Conservation (phyloP, 2,888 invertebrate species). For the Asteroscopus sphinx region DNA sequence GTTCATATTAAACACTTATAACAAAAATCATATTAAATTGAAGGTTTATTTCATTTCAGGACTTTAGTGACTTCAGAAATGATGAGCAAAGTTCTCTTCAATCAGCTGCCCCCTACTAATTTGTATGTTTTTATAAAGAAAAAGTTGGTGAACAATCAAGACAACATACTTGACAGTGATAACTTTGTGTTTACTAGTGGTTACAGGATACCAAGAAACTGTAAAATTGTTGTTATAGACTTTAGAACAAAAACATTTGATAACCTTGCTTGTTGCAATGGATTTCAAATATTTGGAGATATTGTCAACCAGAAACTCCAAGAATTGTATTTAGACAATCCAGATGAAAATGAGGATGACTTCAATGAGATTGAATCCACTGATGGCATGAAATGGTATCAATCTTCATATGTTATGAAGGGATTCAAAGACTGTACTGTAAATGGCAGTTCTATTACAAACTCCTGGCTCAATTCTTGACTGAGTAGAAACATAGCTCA, state of each 20-base stretch:
- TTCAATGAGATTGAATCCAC: constrained; percentile 79
- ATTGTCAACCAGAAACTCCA: constrained; percentile 62
- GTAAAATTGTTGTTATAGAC: constrained; percentile 78
- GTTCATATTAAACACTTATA: neutral
- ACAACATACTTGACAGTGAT: constrained; percentile 69
- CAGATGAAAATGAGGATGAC: constrained; percentile 56
- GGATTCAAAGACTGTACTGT: constrained; percentile 90
- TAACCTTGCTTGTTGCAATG: constrained; percentile 78
- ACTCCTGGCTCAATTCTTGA: constrained; percentile 81
- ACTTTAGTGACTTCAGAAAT: constrained; percentile 83
- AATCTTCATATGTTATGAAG: constrained; percentile 88
- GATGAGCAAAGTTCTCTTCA: constrained; percentile 79
- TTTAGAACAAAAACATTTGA: constrained; percentile 69
- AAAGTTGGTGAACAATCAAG: constrained; percentile 62
- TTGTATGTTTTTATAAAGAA: constrained; percentile 87
- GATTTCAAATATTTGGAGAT: constrained; percentile 82
- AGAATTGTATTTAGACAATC: constrained; percentile 61
- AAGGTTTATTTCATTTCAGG: constrained; percentile 70
- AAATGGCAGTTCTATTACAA: constrained; percentile 88
- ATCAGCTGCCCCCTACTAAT: constrained; percentile 82
- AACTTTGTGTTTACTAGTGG: constrained; percentile 78
- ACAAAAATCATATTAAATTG: neutral
- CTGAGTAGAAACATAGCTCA: constrained; percentile 39
- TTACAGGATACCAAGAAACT: constrained; percentile 77
- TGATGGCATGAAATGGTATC: constrained; percentile 83